Evolutionary conservation across 2,888 invertebrate species (phyloP).

Genomic region (Belgica antarctica): DNA sequence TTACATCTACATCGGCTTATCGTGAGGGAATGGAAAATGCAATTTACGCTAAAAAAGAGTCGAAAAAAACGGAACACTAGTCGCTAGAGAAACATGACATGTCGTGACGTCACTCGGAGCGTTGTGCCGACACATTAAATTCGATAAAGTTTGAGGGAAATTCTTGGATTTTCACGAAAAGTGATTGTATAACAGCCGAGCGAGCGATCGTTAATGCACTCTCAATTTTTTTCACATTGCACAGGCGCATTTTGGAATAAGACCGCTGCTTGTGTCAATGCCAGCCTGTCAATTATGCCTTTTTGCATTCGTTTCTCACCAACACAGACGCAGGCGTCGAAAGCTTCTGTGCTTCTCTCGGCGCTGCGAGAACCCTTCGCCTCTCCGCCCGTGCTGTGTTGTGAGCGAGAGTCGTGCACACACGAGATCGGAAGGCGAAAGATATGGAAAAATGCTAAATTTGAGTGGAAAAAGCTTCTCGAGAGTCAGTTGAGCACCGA

Average conservation of each 20-base stretch:
- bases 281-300: background rate
- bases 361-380: background rate
- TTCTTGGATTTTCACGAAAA: background rate
- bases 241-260: slow-evolving; percentile 31
- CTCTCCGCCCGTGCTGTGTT: slow-evolving; percentile 3
- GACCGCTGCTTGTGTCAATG: slow-evolving; percentile 1
- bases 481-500: slow-evolving; percentile 54
- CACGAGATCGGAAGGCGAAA: background rate
- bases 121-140: no score
- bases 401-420: background rate
- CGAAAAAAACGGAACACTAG: no score
- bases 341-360: no score
- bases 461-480: slow-evolving; percentile 31
- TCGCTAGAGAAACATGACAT: no score
- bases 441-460: slow-evolving; percentile 34
- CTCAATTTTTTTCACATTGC: slow-evolving; percentile 38
- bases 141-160: background rate
- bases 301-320: background rate
- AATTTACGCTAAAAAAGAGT: no score
- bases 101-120: no score
- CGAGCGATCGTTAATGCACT: slow-evolving; percentile 25
- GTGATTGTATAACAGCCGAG: slow-evolving; percentile 35
- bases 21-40: no score
- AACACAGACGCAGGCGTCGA: no score
- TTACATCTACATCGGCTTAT: no score